Evolutionary conservation across 2,113 vertebrate genomes (phyloP).

Genomic region (Diphyllodes magnificus): DNA sequence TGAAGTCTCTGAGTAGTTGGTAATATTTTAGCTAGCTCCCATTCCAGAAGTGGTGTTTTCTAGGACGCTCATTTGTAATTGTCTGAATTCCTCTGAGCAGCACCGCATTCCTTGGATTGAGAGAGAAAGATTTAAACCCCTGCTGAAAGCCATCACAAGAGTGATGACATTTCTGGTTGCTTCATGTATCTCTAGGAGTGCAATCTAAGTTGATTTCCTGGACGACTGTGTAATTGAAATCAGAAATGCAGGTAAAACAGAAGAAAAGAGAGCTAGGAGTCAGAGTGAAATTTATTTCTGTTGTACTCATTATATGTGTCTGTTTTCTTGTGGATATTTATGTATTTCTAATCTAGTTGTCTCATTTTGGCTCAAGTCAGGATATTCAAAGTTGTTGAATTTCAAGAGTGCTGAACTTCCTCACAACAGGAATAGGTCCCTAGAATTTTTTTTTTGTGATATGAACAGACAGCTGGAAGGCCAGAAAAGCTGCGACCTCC

Average conservation of each 20-base stretch:
- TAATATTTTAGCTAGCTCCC: not conserved
- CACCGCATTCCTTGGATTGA: not conserved
- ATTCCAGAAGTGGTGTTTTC: not conserved
- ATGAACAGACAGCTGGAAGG: not conserved
- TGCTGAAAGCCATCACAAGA: not conserved
- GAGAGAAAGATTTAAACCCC: slow-evolving; percentile 19
- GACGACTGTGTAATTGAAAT: not conserved
- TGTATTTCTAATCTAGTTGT: not conserved
- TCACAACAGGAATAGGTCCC: not conserved
- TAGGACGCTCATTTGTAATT: not conserved
- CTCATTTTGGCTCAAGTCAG: not conserved
- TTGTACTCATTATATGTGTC: not conserved
- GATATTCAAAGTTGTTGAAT: not conserved
- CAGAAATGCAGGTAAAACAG: not conserved
- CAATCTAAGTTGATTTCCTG: not conserved
- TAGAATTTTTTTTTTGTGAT: not conserved
- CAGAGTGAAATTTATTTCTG: not conserved
- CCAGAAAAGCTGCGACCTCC: not conserved
- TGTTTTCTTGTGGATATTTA: not conserved
- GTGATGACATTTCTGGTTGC: not conserved
- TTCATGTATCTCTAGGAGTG: not conserved
- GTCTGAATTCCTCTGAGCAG: not conserved
- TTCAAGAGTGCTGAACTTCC: not conserved
- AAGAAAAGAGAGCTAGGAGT: not conserved
- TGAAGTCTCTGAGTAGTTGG: not conserved